Percentiles rank a stretch among this genome's conserved stretches.
phyloP scores from a whole-genome alignment of 2,797 vertebrate genomes.

The Bovichtus diacanthus region DNA sequence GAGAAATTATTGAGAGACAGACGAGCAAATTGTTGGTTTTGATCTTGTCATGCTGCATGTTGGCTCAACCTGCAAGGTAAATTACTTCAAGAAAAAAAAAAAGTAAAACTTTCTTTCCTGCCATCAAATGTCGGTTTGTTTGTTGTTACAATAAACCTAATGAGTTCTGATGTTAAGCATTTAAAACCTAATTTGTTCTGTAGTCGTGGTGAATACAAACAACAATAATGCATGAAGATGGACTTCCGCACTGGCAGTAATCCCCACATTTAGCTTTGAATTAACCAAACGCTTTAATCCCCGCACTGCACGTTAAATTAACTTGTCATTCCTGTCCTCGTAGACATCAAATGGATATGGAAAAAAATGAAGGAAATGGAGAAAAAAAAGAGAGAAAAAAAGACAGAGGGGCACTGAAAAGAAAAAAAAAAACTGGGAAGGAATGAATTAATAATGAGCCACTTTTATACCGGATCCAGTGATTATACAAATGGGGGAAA shows the following conservation, averaged over 20 bases:
- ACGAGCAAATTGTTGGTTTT: background rate
- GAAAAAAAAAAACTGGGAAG: constrained; percentile 80
- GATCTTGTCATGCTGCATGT: background rate
- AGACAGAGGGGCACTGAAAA: constrained; percentile 82
- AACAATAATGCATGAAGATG: constrained; percentile 30
- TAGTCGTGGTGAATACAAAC: constrained; percentile 31
- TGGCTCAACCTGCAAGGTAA: background rate
- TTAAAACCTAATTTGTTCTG: constrained; percentile 42
- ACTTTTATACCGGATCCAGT: constrained; percentile 87
- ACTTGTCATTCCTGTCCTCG: constrained; percentile 56
- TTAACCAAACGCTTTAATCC: constrained; percentile 67
- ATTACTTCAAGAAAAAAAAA: background rate
- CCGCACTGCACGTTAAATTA: constrained; percentile 68
- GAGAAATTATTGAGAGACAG: background rate
- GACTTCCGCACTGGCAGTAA: constrained; percentile 32
- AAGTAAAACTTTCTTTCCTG: background rate
- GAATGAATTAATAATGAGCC: constrained; percentile 93
- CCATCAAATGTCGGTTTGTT: constrained; percentile 5
- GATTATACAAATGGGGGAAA: constrained; percentile 94
- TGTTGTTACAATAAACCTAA: constrained; percentile 25
- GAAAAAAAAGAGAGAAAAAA: constrained; percentile 17
- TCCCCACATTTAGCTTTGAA: constrained; percentile 64
- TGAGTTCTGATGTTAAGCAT: constrained; percentile 22
- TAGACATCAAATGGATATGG: constrained; percentile 58
- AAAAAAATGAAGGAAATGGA: constrained; percentile 44